Percentiles rank a stretch among this genome's conserved stretches.
Evolutionary conservation across 2,888 invertebrate genomes (phyloP).

Genomic region (Thecocarcelia acutangulata): DNA sequence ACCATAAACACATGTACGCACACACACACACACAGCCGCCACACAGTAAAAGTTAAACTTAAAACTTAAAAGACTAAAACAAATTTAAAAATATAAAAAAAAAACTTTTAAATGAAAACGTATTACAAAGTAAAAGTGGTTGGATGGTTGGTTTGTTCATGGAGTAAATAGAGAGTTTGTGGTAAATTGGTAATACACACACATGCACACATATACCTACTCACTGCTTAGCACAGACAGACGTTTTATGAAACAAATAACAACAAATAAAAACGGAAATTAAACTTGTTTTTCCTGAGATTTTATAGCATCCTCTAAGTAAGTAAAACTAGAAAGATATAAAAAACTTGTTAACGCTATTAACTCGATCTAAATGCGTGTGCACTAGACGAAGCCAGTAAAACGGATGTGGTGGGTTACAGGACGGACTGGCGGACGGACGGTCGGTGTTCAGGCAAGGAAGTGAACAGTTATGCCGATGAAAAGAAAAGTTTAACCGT

Average conservation of each 20-base stretch:
- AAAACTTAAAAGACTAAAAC: slow-evolving; percentile 50
- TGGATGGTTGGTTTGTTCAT: background rate
- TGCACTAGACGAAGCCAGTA: background rate
- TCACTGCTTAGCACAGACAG: background rate
- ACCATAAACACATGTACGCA: background rate
- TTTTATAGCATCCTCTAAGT: slow-evolving; percentile 70
- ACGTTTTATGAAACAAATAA: slow-evolving; percentile 30
- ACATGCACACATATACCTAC: background rate
- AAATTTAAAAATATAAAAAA: slow-evolving; percentile 23
- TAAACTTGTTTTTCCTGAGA: slow-evolving; percentile 70
- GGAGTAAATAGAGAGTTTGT: slow-evolving; percentile 18
- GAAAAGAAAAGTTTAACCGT: slow-evolving; percentile 64
- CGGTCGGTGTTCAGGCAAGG: slow-evolving; percentile 2
- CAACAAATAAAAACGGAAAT: slow-evolving; percentile 69
- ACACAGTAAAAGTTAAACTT: slow-evolving; percentile 23
- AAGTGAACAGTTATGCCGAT: slow-evolving; percentile 48
- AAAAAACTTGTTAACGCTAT: slow-evolving; percentile 63
- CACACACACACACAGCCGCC: background rate
- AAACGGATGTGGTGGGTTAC: background rate
- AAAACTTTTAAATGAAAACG: slow-evolving; percentile 50
- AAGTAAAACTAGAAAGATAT: background rate
- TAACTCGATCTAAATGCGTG: slow-evolving; percentile 40
- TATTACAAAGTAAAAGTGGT: slow-evolving; percentile 56
- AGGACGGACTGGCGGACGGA: background rate
- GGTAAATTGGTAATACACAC: slow-evolving; percentile 12